Evolutionary conservation across 2,797 vertebrate species (phyloP), one percentile per base, ranked within the genome.

Genomic region (Halcyon badia): DNA sequence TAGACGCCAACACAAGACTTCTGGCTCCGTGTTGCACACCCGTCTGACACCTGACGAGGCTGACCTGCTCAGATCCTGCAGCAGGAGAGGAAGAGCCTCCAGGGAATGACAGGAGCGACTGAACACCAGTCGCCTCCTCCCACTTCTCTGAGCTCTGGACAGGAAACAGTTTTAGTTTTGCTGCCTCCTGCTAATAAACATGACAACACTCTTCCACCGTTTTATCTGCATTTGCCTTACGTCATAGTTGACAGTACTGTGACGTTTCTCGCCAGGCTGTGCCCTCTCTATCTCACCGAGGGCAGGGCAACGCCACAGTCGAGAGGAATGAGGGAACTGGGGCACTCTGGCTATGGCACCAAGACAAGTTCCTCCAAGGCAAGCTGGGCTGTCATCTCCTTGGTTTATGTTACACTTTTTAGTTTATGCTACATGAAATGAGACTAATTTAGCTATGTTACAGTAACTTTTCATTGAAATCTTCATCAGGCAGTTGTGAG

Each of bases 21-120:
- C 42, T 22, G 22, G 11, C 19, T 9, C 15, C 0, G 0, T 21
- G 31, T 7, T 52, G 56, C 7, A 6, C 5, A 2, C 1, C 39
- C 17, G 30, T 26, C 35, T 42, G 58, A 33, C 31, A 11, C 14
- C 35, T 30, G 82, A 33, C 4, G 2, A 46, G 49, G 14, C 37
- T 28, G 5, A 15, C 44, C 44, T 12, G 13, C 25, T 49, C 13
- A 7, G 6, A 37, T 1, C 52, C 28, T 5, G 2, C 1, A 30
- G 49, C 42, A 41, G 31, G 14, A 41, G 41, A 22, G 33, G 37
- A 35, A 28, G 5, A 66, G 37, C 37, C 64, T 21, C 33, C 14
- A 18, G 2, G 3, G 13, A 42, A 10, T 15, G 65, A 37, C n/a
- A 6, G 48, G 7, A 62, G 42, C 1, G 0, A 37, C 25, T 14